Percentiles rank a stretch among this genome's conserved stretches.
Conservation (phyloP, 2,797 vertebrate genomes). For the Toxotes lorentzi region DNA sequence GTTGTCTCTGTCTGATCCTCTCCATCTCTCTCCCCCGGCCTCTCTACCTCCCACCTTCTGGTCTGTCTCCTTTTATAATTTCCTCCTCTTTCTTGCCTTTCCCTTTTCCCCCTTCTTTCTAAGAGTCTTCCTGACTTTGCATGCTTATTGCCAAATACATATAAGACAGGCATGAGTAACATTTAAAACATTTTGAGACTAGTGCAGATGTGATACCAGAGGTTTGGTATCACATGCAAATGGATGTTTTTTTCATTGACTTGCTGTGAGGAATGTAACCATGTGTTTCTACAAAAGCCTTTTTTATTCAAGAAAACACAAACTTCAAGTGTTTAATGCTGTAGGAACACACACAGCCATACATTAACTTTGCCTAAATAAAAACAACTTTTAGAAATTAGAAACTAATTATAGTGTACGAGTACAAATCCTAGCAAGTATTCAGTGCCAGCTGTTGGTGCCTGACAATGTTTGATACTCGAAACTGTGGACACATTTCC, state of each 20-base stretch:
- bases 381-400: background rate
- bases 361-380: background rate
- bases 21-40: background rate
- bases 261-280: background rate
- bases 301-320: background rate
- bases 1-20: conserved; percentile 4
- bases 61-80: background rate
- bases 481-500: background rate
- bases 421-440: no score
- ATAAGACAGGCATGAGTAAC: background rate
- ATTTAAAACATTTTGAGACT: background rate
- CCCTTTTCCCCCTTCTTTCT: background rate
- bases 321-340: background rate
- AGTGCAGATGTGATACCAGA: background rate
- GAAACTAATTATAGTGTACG: background rate
- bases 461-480: background rate
- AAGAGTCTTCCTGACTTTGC: background rate
- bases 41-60: background rate
- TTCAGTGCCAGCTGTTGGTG: no score
- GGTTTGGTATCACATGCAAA: background rate
- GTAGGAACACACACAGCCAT: background rate
- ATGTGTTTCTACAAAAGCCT: background rate
- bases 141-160: background rate
- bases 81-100: background rate
- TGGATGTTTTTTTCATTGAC: no score